Evolutionary conservation across 2,113 vertebrate species (phyloP), one percentile per base, ranked within the genome.

Genomic region (Nipponia nippon): DNA sequence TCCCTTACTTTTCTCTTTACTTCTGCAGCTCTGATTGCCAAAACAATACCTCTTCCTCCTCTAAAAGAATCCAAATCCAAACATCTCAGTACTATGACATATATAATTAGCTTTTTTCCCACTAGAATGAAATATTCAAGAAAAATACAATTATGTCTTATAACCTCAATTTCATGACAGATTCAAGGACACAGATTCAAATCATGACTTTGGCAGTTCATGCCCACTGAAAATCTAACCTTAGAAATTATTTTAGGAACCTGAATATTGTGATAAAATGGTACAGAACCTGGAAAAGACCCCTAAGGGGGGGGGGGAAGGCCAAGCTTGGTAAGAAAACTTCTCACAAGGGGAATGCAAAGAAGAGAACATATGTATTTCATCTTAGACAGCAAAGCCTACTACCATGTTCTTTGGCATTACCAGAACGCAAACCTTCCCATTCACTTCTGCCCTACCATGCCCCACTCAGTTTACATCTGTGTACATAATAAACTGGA

Each of bases 11-110:
- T 80, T 79, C 76, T 65, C 47, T 94, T 94, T 78, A 88, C 17
- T 91, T 93, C 53, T 93, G 61, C 44, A 95, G 73, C 42, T 92
- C 65, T 91, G 53, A 91, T 96, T 75, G 93, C 62, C 58, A 88
- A 91, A 95, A 86, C 2, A 3, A 83, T 76, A 89, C 55, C 13
- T 85, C 52, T 67, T 88, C 52, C n/a, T 93, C 49, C 44, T 71
- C 79, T 89, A 76, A 88, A 86, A 85, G 47, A 91, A 91, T 76
- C 47, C 25, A 92, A 78, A 96, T 50, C 58, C 36, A 78, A 62
- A 71, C 23, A 77, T 65, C 66, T 91, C 70, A 69, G 30, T 67
- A 47, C 65, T 42, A 44, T 85, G 61, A 85, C 42, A 72, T 8
- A 66, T 2, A 86, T 61, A 82, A 91, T 76, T 83, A 85, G 23